Percentiles rank a stretch among this genome's conserved stretches.
phyloP scores from a whole-genome alignment of 2,113 vertebrate species.

The Sylvietta virens region DNA sequence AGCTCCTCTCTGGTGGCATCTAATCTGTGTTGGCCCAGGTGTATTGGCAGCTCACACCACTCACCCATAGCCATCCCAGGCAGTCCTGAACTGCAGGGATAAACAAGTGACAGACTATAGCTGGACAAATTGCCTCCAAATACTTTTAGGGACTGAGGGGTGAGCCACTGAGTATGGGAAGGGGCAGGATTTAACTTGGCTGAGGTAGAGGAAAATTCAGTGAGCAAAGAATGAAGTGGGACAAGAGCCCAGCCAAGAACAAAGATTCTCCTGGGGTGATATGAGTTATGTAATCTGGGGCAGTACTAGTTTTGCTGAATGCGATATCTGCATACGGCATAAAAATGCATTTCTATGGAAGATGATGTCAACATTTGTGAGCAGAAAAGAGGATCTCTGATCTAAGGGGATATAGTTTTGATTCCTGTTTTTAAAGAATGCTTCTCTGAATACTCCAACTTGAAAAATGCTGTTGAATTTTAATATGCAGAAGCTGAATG shows the following conservation, averaged over 20 bases:
- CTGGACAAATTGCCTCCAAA: not conserved
- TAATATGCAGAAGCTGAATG: not conserved
- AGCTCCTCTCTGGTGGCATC: not conserved
- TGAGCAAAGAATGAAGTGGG: not conserved
- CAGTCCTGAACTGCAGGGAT: not conserved
- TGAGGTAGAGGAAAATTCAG: not conserved
- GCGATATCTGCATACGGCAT: not conserved
- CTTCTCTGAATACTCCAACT: not conserved
- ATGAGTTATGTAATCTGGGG: not conserved
- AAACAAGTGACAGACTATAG: rapidly evolving
- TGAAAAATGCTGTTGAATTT: not conserved
- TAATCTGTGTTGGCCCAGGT: not conserved
- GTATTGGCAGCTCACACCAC: rapidly evolving
- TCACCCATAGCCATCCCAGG: rapidly evolving
- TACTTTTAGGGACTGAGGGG: not conserved
- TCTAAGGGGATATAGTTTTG: not conserved
- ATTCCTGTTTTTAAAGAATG: not conserved
- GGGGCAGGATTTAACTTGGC: not conserved
- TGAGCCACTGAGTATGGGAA: not conserved
- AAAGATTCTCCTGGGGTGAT: not conserved
- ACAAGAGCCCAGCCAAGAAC: not conserved
- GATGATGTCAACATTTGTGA: not conserved
- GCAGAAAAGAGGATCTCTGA: not conserved
- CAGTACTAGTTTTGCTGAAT: not conserved
- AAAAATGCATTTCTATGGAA: not conserved